Base-by-base conservation (phyloP, 2,888 invertebrate species). In the Spilosoma lubricipeda region DNA sequence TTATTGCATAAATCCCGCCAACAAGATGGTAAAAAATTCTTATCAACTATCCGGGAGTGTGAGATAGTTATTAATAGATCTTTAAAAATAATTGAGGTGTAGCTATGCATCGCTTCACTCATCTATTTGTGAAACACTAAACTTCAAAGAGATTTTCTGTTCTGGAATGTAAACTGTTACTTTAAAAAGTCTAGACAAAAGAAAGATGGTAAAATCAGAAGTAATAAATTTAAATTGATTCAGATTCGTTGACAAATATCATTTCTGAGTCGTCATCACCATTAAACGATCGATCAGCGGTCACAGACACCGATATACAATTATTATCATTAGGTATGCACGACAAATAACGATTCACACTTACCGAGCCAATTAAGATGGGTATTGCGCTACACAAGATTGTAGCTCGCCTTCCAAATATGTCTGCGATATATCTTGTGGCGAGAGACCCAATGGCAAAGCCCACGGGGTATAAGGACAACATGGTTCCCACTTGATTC, bases 371-470 rank as follows among this genome's bases (percentile, higher is more conserved):
- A 59, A 89, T 23, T 18, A 85, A 80, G 70, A 93, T 87, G 11
- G 94, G 93, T 9, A 91, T 36, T 1, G 92, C 90, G 70, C 94
- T 94, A 15, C 83, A 85, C 1, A 95, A 81, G 13, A 95, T 88
- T 0, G 94, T 91, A 8, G 84, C 82, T 8, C 92, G 88, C 42
- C 95, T 89, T 2, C 95, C 95, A 23, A 92, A 81, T 27, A 77
- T 84, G 85, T 95, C 95, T 0, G 91, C 88, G 3, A 92, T 83
- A 78, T 89, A 92, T 2, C 94, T 86, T 0, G 93, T 89, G 0
- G 87, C 80, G 15, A 94, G 78, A 66, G 94, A 93, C 5, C 95
- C 95, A 0, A 81, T 81, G 68, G 93, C 89, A 79, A 94, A 95
- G 0, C 95, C 94, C 11, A 93, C 87, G 0, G 94, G 86, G 2